Conservation (phyloP, 2,888 invertebrate genomes). For the Brachycybe producta region DNA sequence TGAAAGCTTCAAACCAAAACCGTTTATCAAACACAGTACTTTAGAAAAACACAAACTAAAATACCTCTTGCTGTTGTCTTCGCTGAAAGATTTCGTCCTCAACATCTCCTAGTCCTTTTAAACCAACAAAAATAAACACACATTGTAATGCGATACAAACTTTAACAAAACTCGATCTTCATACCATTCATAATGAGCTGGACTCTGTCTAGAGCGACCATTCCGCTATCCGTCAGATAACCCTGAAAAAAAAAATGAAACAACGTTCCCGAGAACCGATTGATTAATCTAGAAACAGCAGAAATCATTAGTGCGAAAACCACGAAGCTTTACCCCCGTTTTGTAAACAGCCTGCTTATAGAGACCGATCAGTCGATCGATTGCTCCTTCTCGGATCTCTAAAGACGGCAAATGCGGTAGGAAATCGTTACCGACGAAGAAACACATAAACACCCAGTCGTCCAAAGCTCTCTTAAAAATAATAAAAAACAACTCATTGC, state of each 20-base stretch:
- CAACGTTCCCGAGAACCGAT: neutral
- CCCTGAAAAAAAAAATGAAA: slow-evolving; percentile 45
- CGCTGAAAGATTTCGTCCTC: slow-evolving; percentile 99
- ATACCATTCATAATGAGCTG: slow-evolving; percentile 72
- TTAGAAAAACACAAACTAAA: neutral
- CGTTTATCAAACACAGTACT: neutral
- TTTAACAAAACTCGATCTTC: neutral
- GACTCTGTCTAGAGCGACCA: slow-evolving; percentile 81
- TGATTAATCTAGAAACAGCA: neutral
- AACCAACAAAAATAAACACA: neutral
- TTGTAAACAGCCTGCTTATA: slow-evolving; percentile 91
- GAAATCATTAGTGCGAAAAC: neutral
- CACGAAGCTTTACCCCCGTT: no score
- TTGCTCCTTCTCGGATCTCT: slow-evolving; percentile 93
- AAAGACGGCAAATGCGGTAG: slow-evolving; percentile 93
- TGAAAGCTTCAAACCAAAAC: neutral
- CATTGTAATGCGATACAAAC: neutral
- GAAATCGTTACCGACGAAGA: slow-evolving; percentile 99
- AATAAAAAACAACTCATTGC: slow-evolving; percentile 11
- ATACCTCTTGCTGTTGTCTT: neutral
- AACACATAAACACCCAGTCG: slow-evolving; percentile 98
- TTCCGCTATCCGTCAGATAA: slow-evolving; percentile 86
- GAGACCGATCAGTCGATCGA: slow-evolving; percentile 78
- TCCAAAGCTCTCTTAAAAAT: slow-evolving; percentile 60
- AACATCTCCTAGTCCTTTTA: slow-evolving; percentile 73